Percentiles rank a stretch among this genome's conserved stretches.
Evolutionary conservation across 2,797 vertebrate genomes (phyloP).

Genomic region (Garrulus glandarius): DNA sequence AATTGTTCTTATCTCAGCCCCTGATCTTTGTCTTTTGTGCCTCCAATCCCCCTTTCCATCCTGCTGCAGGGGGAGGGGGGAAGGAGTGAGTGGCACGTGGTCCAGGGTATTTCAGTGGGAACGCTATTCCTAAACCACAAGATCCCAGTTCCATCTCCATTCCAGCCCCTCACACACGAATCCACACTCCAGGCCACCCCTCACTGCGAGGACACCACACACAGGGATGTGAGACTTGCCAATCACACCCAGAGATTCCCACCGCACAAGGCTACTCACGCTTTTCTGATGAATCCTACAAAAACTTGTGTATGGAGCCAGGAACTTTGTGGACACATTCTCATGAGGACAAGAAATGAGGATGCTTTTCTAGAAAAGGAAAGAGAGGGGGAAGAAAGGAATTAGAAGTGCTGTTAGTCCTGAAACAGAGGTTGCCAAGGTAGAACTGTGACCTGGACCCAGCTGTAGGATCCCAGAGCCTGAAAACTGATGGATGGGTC

Average conservation of each 20-base stretch:
- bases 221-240: background rate
- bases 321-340: constrained; percentile 74
- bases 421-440: background rate
- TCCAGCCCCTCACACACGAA: background rate
- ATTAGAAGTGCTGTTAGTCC: background rate
- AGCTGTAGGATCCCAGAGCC: background rate
- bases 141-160: background rate
- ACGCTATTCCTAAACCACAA: background rate
- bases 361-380: constrained; percentile 72
- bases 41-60: background rate
- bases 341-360: constrained; percentile 75
- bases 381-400: accelerated
- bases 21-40: background rate
- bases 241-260: background rate
- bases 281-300: constrained; percentile 74
- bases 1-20: background rate
- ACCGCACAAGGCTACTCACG: constrained; percentile 58
- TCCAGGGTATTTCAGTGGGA: background rate
- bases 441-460: accelerated
- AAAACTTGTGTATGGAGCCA: constrained; percentile 73
- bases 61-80: accelerated
- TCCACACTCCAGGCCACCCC: background rate
- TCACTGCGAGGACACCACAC: accelerated
- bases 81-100: accelerated
- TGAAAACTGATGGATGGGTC: accelerated